phyloP scores from a whole-genome alignment of 2,797 vertebrate genomes.

The Dicrostonyx torquatus region DNA sequence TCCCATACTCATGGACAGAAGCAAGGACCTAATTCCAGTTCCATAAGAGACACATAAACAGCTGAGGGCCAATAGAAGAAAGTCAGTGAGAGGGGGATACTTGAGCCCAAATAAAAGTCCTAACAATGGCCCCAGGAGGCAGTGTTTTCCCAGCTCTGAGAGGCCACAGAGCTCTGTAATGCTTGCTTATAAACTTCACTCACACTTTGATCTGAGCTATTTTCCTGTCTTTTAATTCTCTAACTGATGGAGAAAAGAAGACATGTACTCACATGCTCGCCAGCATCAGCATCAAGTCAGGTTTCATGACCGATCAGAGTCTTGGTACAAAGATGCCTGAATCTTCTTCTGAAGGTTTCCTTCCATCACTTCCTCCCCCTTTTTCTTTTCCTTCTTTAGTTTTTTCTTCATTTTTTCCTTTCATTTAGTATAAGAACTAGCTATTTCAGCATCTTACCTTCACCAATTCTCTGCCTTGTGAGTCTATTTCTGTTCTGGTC shows the following conservation, averaged over 20 bases:
- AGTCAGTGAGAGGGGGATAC: not conserved
- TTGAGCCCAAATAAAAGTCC: not conserved
- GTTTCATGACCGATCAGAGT: not conserved
- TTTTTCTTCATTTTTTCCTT: too few relatives aligned
- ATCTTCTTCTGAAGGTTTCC: not conserved
- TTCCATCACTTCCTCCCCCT: not conserved
- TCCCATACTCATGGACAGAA: not conserved
- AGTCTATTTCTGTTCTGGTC: slow-evolving; percentile 1
- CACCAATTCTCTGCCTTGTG: not conserved
- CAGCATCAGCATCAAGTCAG: not conserved
- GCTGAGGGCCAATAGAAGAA: not conserved
- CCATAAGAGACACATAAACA: not conserved
- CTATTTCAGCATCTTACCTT: not conserved
- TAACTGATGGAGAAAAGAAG: not conserved
- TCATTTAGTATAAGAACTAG: not conserved
- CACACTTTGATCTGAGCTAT: not conserved
- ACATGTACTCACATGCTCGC: too few relatives aligned
- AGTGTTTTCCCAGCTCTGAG: not conserved
- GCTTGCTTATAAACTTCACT: not conserved
- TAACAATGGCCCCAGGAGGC: not conserved
- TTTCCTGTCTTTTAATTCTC: not conserved
- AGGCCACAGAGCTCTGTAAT: not conserved
- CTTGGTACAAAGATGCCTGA: not conserved
- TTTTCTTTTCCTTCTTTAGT: not conserved
- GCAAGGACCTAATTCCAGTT: not conserved